Evolutionary conservation across 2,113 vertebrate species (phyloP), one percentile per base, ranked within the genome.

Genomic region (Brachyhypopomus gauderio): DNA sequence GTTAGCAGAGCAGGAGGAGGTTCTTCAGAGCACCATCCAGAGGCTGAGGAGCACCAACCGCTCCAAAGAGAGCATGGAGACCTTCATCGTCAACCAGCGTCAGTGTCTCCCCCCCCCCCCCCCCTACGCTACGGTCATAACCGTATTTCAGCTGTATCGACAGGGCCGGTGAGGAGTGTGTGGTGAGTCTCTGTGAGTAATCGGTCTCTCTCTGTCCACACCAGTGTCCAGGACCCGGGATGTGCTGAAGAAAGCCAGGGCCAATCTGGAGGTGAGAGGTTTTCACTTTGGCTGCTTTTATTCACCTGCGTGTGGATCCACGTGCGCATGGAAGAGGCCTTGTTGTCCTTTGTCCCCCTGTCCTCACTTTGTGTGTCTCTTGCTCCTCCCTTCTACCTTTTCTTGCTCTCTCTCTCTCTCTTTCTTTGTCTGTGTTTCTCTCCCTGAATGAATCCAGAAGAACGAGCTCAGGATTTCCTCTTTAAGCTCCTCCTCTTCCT

Each of bases 51-150:
- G 82, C 17, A 92, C 93, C 34, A 94, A 89, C 80, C 94, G 87
- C 88, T 93, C 95, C 86, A 97, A 97, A 91, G 95, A 97, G 87
- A 95, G 75, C 92, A 95, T 99, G 97, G 97, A 99, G 87, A 95
- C 93, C 52, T 96, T 96, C 88, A 96, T 99, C 0, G 89, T 98
- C 71, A 96, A 88, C 87, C 97, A 99, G 78, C 0, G 97, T 99
- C 92, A 45, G 97, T 95, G 45, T 52, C 45, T 12, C 12, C 0
- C 8, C 0, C 12, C 5, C 45, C 5, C 2, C 1, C 12, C 1
- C 45, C 11, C 0, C 12, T 52, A 14, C 1, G 9, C 41, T 6
- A 1, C 41, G 9, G 41, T 52, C 45, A 52, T 52, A 14, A 14
- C 45, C 12, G 12, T 52, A 52, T 52, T 52, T 52, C 45, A 52